Evolutionary conservation across 2,113 vertebrate species (phyloP), one percentile per base, ranked within the genome.

Genomic region (Aix galericulata): DNA sequence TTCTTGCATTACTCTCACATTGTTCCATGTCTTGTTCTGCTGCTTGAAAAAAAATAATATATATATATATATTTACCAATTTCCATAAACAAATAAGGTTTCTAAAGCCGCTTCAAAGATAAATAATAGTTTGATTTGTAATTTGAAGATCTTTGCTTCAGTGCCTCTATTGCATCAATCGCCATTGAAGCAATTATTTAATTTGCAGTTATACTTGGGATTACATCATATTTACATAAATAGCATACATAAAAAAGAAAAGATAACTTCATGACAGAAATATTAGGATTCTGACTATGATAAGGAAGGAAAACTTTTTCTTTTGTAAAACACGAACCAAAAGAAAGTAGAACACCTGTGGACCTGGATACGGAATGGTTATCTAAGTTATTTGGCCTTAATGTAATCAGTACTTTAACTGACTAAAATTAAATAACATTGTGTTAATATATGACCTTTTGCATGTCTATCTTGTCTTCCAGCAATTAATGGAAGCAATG

Each of bases 211-310:
- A 74, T 73, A 86, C 40, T 91, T 66, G 40, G 93, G 64, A 94
- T 79, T 91, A 93, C 60, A 93, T 85, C 96, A 89, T 59, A 86
- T 96, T 97, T 97, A 88, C 50, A 84, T 89, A 95, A 95, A 92
- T 92, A 75, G 7, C 32, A 76, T 63, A 4, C 25, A 71, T 83
- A 91, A 94, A 94, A 27, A 86, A 83, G 22, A 86, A 91, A 75
- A 53, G 5, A 75, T 86, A 59, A 60, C 31, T 94, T 86, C 16
- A 79, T 76, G 60, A 67, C 44, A 84, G 6, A 94, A 87, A 81
- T n/a, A 66, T 8, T 72, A 14, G n/a, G 36, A 78, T 52, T 72
- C 16, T 91, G 42, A 56, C 5, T 82, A 26, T 74, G 29, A 72
- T 55, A 81, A 79, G 12, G 25, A 92, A 80, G 66, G 38, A 3